Percentiles rank a stretch among this genome's conserved stretches.
phyloP scores from a whole-genome alignment of 2,797 vertebrate species.

The Xiphorhynchus erythropygius region DNA sequence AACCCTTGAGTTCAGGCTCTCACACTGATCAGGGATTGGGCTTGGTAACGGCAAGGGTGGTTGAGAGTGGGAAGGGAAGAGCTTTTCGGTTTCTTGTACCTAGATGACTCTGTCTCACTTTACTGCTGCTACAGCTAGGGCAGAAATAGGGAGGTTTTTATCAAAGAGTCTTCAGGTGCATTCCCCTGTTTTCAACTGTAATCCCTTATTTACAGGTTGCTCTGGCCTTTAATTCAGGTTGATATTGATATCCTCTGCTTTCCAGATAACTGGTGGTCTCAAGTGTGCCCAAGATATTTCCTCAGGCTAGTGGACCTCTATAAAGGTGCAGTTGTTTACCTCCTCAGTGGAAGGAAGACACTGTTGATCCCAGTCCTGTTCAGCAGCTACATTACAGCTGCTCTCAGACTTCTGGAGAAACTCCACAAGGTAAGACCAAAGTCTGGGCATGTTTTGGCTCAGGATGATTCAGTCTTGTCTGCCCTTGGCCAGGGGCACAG shows the following conservation, averaged over 20 bases:
- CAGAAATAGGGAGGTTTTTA: neutral
- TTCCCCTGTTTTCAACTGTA: neutral
- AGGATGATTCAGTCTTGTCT: neutral
- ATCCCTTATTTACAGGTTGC: neutral
- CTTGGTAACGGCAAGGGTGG: neutral
- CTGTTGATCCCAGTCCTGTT: constrained; percentile 89
- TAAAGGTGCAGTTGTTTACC: constrained; percentile 92
- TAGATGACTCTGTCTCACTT: neutral
- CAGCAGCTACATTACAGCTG: constrained; percentile 90
- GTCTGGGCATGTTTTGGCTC: neutral
- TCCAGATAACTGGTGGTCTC: constrained; percentile 98
- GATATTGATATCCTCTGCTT: neutral
- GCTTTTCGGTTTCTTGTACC: neutral
- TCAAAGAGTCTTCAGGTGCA: neutral
- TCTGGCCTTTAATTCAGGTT: neutral
- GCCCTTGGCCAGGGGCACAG: neutral
- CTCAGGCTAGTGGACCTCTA: constrained; percentile 92
- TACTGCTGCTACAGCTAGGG: neutral
- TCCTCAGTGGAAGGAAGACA: constrained; percentile 89
- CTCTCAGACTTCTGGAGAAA: constrained; percentile 91
- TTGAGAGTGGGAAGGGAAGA: neutral
- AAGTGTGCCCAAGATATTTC: constrained; percentile 88
- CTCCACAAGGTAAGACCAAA: constrained; percentile 87
- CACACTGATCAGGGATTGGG: neutral
- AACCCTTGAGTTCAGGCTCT: neutral